Evolutionary conservation across 2,888 invertebrate species (phyloP), one percentile per base, ranked within the genome.

Genomic region (Amphiduros pacificus): DNA sequence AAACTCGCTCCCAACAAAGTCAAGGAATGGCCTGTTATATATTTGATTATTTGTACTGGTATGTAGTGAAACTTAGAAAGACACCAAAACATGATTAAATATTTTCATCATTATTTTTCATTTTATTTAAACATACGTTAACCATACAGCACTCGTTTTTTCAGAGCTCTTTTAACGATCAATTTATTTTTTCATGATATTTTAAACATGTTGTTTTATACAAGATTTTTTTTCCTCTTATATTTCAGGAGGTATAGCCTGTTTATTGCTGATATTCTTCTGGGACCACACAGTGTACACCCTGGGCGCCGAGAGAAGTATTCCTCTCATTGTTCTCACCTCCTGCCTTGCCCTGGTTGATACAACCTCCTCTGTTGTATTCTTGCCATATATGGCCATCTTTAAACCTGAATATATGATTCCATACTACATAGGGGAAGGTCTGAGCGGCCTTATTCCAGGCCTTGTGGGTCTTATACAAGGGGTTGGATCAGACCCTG

Each of bases 361-460:
- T 65, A 92, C 92, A 79, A 91, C 91, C 22, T 92, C 92, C 69
- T 91, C 92, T 0, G 91, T 94, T 61, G 85, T 92, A 14, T 94
- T 91, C 78, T 88, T 93, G 83, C 93, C 93, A 5, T 93, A 90
- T 80, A 88, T 94, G 87, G 87, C 84, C 1, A 72, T 79, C 70
- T 92, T 90, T 77, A 78, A 81, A 29, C 88, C 89, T 61, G 85
- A 87, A 55, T 94, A 92, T 77, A 85, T 94, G 69, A 88, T 89
- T 1, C 91, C 91, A 0, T 93, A 91, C 79, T 88, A 92, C 66
- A 88, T 91, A 61, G 93, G 93, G 17, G 92, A 92, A 83, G 78
- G 79, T 83, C 70, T 81, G 28, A 78, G 80, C 64, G 92, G 93
- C 0, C 87, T 94, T 71, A 72, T 93, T 63, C 92, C 94, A 1